Evolutionary conservation across 2,888 invertebrate genomes (phyloP).

Genomic region (Ernsta delagoae): DNA sequence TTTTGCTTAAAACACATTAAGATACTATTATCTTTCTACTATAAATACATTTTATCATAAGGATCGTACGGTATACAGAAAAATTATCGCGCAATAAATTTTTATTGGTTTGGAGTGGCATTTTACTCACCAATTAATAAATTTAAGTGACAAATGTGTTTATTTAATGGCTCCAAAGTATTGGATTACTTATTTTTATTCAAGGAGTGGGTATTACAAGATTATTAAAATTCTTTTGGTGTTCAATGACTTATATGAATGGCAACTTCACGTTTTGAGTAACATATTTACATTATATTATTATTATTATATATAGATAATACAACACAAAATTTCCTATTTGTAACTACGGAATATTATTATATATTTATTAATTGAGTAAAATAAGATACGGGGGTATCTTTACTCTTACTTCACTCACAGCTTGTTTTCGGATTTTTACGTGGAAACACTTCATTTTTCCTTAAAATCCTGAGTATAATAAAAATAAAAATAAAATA

Average conservation of each 20-base stretch:
- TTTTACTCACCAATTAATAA: conserved; percentile 12
- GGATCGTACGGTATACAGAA: background rate
- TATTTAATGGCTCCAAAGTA: conserved; percentile 1
- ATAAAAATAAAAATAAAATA: no score
- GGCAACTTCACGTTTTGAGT: background rate
- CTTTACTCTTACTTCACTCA: no score
- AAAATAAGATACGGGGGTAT: no score
- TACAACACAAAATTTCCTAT: no score
- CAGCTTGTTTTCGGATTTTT: no score
- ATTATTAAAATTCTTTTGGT: conserved; percentile 9
- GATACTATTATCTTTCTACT: no score
- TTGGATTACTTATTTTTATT: conserved; percentile 14
- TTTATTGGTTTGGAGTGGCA: conserved; percentile 10
- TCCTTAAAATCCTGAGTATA: no score
- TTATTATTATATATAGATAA: no score
- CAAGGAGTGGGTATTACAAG: background rate
- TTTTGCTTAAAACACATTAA: no score
- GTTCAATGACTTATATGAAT: background rate
- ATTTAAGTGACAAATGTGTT: conserved; percentile 21
- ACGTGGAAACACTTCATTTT: no score
- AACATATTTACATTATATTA: background rate
- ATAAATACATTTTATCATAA: background rate
- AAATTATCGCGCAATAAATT: conserved; percentile 13
- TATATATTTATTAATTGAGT: no score
- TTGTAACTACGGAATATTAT: no score